Percentiles rank a stretch among this genome's conserved stretches.
phyloP scores from a whole-genome alignment of 2,888 invertebrate genomes.

The Rhingia campestris region DNA sequence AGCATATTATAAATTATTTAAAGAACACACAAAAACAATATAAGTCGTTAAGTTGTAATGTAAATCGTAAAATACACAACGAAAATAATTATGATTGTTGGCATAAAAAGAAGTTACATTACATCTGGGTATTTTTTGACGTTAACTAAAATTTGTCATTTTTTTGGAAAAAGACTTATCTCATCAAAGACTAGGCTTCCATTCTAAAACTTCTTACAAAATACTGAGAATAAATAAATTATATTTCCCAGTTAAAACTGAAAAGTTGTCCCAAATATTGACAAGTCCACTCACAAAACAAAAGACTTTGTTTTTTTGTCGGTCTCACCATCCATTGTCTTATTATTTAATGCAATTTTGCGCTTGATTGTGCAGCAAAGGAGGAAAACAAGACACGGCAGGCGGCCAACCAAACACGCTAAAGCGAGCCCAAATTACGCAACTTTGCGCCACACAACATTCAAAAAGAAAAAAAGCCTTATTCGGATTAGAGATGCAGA shows the following conservation, averaged over 20 bases:
- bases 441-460: constrained; percentile 41
- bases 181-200: too few relatives aligned
- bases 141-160: too few relatives aligned
- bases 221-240: not conserved
- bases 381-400: constrained; percentile 15
- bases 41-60: too few relatives aligned
- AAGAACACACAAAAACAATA: too few relatives aligned
- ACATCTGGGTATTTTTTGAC: too few relatives aligned
- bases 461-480: constrained; percentile 58
- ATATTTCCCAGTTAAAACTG: not conserved
- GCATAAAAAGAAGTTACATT: too few relatives aligned
- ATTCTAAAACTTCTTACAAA: too few relatives aligned
- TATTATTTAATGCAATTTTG: constrained; percentile 47
- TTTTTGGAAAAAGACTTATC: too few relatives aligned
- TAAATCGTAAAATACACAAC: too few relatives aligned
- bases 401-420: constrained; percentile 34
- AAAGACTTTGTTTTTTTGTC: not conserved
- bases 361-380: constrained; percentile 56
- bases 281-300: constrained; percentile 4
- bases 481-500: constrained; percentile 50
- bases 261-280: constrained; percentile 8
- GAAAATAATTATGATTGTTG: too few relatives aligned
- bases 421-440: constrained; percentile 54
- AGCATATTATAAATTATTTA: too few relatives aligned
- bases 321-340: constrained; percentile 34